Percentiles rank a stretch among this genome's conserved stretches.
Evolutionary conservation across 1,140 invertebrate species (phyloP).

Genomic region (Papilio aristodemus): DNA sequence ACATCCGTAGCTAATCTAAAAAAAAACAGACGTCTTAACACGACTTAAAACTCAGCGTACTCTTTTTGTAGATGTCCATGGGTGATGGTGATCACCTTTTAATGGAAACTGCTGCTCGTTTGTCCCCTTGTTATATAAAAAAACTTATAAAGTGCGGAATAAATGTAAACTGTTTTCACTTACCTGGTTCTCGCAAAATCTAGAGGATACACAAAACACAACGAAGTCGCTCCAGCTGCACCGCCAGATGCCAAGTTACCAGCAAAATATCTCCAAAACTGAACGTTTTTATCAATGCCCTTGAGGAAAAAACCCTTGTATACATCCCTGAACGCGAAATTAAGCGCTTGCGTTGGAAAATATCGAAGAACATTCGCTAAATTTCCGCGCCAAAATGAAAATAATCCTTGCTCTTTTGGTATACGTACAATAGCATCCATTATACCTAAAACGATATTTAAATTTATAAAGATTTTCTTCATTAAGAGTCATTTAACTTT

Average conservation of each 20-base stretch:
- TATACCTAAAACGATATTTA: slow-evolving; percentile 83
- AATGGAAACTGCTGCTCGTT: too few relatives aligned
- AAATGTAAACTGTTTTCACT: slow-evolving; percentile 21
- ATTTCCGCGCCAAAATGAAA: slow-evolving; percentile 96
- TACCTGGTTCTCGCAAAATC: slow-evolving; percentile 96
- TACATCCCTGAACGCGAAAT: slow-evolving; percentile 97
- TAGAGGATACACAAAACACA: slow-evolving; percentile 97
- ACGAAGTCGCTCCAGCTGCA: slow-evolving; percentile 95
- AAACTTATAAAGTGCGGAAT: neutral
- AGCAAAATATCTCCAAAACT: slow-evolving; percentile 91
- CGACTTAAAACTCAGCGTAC: too few relatives aligned
- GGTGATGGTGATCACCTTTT: too few relatives aligned
- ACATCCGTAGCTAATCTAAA: slow-evolving; percentile 90
- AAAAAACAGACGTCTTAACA: slow-evolving; percentile 35
- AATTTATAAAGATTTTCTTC: neutral
- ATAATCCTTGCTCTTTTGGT: slow-evolving; percentile 91
- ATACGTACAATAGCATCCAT: slow-evolving; percentile 92
- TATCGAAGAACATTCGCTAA: slow-evolving; percentile 95
- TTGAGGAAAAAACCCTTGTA: slow-evolving; percentile 92
- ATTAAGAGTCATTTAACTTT: too few relatives aligned
- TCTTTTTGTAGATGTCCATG: too few relatives aligned
- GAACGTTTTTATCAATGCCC: slow-evolving; percentile 93
- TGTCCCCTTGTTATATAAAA: too few relatives aligned
- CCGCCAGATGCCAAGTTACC: slow-evolving; percentile 96
- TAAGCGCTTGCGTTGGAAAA: slow-evolving; percentile 97